Conservation (phyloP, 2,113 vertebrate species). For the Hiodon alosoides region DNA sequence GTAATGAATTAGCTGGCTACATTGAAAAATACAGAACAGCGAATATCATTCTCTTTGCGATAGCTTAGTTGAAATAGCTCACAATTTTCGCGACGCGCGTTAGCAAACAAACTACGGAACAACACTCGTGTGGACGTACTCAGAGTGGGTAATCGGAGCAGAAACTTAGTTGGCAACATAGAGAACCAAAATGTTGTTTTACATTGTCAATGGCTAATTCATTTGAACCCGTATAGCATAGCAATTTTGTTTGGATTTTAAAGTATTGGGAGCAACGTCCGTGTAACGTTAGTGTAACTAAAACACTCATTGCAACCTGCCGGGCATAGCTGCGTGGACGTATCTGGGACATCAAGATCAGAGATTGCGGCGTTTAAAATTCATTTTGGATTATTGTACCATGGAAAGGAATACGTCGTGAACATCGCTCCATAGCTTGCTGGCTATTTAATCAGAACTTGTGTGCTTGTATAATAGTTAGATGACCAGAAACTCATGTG, state of each 20-base stretch:
- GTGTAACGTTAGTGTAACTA: slow-evolving; percentile 14
- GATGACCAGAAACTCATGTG: slow-evolving; percentile 63
- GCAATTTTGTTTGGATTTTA: neutral
- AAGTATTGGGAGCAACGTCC: slow-evolving; percentile 8
- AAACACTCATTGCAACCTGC: slow-evolving; percentile 17
- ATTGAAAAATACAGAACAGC: neutral
- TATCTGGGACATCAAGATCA: slow-evolving; percentile 13
- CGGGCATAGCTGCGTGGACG: slow-evolving; percentile 15
- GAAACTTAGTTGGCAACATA: slow-evolving; percentile 17
- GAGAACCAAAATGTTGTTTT: slow-evolving; percentile 1
- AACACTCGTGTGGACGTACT: slow-evolving; percentile 2
- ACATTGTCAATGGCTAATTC: neutral
- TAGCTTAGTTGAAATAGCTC: neutral
- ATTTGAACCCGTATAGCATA: neutral
- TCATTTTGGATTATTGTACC: slow-evolving; percentile 36
- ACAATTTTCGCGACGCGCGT: slow-evolving; percentile 14
- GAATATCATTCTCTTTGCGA: neutral
- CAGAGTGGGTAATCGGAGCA: neutral
- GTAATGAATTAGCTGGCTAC: neutral
- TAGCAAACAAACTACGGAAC: slow-evolving; percentile 7
- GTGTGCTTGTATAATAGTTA: slow-evolving; percentile 50
- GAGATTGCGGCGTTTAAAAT: slow-evolving; percentile 19
- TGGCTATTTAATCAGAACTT: slow-evolving; percentile 57
- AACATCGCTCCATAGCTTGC: slow-evolving; percentile 49
- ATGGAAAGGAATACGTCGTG: slow-evolving; percentile 1